Base-by-base conservation (phyloP, 2,888 invertebrate species). In the Temnothorax ravouxi region DNA sequence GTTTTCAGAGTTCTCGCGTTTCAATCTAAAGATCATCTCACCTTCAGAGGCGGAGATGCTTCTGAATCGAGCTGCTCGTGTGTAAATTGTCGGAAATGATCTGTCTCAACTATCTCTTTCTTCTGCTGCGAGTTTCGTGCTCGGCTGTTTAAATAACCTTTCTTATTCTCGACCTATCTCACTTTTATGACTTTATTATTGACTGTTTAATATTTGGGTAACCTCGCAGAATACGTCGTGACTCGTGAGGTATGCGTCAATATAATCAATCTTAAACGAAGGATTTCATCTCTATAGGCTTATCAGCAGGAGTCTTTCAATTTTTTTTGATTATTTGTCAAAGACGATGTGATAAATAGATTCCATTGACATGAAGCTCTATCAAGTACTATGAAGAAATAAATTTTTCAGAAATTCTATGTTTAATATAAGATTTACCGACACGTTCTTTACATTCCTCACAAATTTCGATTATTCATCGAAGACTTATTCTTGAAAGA, bases 1-100 rank as follows among this genome's bases (percentile, higher is more conserved):
- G 89, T 90, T 91, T 91, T 90, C 92, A 88, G 82, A 69, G 83
- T 89, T 92, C 91, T 93, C 93, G 86, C 88, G 81, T 93, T 93
- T 92, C 93, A 84, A 56, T 77, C 80, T 84, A 56, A 86, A 18
- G 8, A 18, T 25, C 50, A 52, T 18, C 8, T 59, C 8, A 89
- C 88, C 89, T 85, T 84, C 69, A 75, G 83, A 62, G 6, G 54
- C 76, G 80, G 75, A 87, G 85, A 29, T 29, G 29, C 29, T 29
- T 29, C 29, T 29, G 29, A 69, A 82, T 11, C 87, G 88, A 84
- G 67, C 71, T 88, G 90, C 64, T 86, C 92, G 75, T 90, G 90
- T 91, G 88, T 91, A 87, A 92, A 88, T 91, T 34, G 90, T 91
- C 91, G 88, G 82, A 84, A 86, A 86, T 90, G 84, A 90, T 93